A percentile compares a stretch with the other conserved stretches of the same genome.
These are phyloP conservation scores for Axinella damicornis DNA, from an alignment of 37 sponge, comb jelly and placozoan species.

Conservation along the genomic window DNA sequence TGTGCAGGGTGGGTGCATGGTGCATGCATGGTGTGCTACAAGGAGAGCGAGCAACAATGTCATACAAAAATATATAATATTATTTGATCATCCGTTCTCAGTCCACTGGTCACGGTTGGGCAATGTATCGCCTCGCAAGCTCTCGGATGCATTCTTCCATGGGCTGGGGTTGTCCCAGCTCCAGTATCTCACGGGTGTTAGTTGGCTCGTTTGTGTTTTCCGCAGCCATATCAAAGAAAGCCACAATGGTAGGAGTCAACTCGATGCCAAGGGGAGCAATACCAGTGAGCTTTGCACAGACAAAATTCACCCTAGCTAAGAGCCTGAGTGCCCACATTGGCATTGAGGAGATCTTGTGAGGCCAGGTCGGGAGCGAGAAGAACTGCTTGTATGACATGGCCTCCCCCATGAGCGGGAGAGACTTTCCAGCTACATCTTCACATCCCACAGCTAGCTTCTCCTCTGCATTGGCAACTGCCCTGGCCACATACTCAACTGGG, in stretches of 20 bases:
- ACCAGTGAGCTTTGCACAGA: conserved; percentile 45
- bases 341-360: conserved; percentile 24
- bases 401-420: conserved; percentile 49
- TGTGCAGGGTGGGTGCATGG: no score
- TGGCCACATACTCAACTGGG: conserved; percentile 50
- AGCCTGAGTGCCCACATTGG: conserved; percentile 16
- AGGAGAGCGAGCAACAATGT: no score
- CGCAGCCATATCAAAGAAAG: conserved; percentile 26
- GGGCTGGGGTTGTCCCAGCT: conserved; percentile 45
- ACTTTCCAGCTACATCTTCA: conserved; percentile 39
- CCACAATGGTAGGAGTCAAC: conserved; percentile 29
- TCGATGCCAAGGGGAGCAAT: conserved; percentile 76
- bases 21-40: no score
- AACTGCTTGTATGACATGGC: conserved; percentile 51
- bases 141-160: conserved; percentile 33
- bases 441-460: conserved; percentile 39
- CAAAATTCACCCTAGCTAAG: conserved; percentile 38
- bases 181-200: conserved; percentile 20
- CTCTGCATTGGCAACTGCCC: conserved; percentile 47
- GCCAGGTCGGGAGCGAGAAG: conserved; percentile 58
- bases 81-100: no score
- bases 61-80: no score
- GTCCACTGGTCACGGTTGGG: no score
- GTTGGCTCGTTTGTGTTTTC: conserved; percentile 16
- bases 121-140: conserved; percentile 37